Percentiles rank a stretch among this genome's conserved stretches.
phyloP scores from a whole-genome alignment of 1,140 invertebrate genomes.

The Drosophila hydei region DNA sequence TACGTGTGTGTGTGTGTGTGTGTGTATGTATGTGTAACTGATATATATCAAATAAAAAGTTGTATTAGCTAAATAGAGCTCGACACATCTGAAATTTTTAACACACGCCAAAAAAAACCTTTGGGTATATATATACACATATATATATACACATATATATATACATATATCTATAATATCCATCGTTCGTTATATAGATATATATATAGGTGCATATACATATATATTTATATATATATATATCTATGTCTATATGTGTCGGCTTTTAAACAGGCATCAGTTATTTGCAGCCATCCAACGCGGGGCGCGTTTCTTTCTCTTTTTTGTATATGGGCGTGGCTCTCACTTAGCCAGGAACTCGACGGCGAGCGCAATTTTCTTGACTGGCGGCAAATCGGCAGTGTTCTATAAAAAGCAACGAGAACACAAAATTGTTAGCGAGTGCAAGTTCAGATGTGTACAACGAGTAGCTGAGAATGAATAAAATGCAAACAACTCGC shows the following conservation, averaged over 20 bases:
- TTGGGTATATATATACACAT: slow-evolving; percentile 9
- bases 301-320: slow-evolving; percentile 13
- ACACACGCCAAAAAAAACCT: slow-evolving; percentile 35
- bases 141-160: slow-evolving; percentile 26
- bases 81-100: slow-evolving; percentile 7
- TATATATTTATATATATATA: slow-evolving; percentile 15
- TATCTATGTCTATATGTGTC: slow-evolving; percentile 3
- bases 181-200: slow-evolving; percentile 2
- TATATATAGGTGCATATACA: slow-evolving; percentile 17
- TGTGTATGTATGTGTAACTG: not conserved
- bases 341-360: slow-evolving; percentile 52
- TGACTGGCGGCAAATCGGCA: slow-evolving; percentile 58
- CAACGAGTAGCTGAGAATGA: too few species aligned
- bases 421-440: too few species aligned
- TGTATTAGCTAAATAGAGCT: slow-evolving; percentile 14
- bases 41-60: slow-evolving; percentile 2
- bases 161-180: slow-evolving; percentile 24
- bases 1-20: slow-evolving; percentile 16
- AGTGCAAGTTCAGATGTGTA: too few species aligned
- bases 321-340: not conserved
- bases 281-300: not conserved
- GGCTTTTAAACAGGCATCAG: slow-evolving; percentile 15
- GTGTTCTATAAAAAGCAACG: slow-evolving; percentile 25
- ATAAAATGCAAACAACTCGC: too few species aligned
- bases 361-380: slow-evolving; percentile 55